These are phyloP conservation scores for Lathronympha strigana DNA, from an alignment of 2,888 invertebrate genomes.

Conservation along the genomic window DNA sequence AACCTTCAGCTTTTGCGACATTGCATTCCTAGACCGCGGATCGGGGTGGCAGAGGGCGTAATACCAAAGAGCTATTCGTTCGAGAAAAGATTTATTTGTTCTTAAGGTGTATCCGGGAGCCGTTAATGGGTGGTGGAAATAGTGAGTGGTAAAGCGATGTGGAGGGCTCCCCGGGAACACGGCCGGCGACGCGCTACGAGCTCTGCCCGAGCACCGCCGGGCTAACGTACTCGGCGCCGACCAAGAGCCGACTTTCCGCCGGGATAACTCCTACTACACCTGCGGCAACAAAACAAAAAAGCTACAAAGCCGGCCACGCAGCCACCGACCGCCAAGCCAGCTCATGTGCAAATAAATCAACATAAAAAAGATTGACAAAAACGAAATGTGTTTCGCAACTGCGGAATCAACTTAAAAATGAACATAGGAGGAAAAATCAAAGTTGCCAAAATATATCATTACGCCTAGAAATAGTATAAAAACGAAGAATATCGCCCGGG, in stretches of 20 bases:
- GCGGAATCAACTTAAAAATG: conserved; percentile 55
- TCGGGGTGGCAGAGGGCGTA: conserved; percentile 67
- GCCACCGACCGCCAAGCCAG: conserved; percentile 62
- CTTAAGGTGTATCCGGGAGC: conserved; percentile 74
- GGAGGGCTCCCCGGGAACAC: conserved; percentile 51
- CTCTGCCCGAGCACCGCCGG: conserved; percentile 81
- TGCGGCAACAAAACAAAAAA: conserved; percentile 81
- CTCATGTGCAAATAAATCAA: conserved; percentile 64
- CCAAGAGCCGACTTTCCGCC: conserved; percentile 86
- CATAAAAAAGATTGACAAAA: conserved; percentile 52
- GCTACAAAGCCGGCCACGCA: conserved; percentile 78
- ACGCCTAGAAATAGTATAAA: conserved; percentile 60
- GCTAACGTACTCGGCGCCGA: conserved; percentile 86
- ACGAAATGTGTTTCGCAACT: conserved; percentile 40
- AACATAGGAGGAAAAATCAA: conserved; percentile 61
- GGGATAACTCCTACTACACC: conserved; percentile 86
- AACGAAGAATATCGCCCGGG: conserved; percentile 62
- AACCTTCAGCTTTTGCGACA: conserved; percentile 68
- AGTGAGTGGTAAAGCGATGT: conserved; percentile 60
- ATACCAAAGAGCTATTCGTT: conserved; percentile 77
- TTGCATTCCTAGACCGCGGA: conserved; percentile 77
- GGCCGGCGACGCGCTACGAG: conserved; percentile 64
- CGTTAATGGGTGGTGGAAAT: conserved; percentile 72
- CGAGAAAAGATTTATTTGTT: conserved; percentile 79
- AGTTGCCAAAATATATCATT: conserved; percentile 61